phyloP scores from a whole-genome alignment of 2,888 invertebrate genomes.

The Siphlonurus alternatus region DNA sequence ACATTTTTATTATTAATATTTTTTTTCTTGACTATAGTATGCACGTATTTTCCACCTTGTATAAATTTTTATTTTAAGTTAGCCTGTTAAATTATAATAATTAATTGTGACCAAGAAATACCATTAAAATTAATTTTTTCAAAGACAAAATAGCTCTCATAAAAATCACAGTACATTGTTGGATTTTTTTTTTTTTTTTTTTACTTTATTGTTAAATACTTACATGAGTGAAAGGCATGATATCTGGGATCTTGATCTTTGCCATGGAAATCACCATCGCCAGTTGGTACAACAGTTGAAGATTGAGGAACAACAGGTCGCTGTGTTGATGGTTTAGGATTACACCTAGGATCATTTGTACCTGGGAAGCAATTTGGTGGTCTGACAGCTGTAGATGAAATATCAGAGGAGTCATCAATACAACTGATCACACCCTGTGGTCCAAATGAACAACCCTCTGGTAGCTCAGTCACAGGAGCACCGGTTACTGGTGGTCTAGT shows the following conservation, averaged over 20 bases:
- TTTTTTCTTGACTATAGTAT: no score
- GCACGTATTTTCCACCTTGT: no score
- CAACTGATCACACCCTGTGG: not conserved
- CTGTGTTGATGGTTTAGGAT: conserved; percentile 7
- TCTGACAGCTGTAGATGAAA: not conserved
- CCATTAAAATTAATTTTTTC: no score
- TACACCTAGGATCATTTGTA: conserved; percentile 3
- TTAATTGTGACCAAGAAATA: no score
- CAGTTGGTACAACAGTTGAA: conserved; percentile 4
- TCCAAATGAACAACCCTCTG: not conserved
- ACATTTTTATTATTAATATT: no score
- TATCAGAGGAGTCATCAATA: not conserved
- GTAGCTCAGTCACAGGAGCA: conserved; percentile 2
- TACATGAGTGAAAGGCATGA: conserved; percentile 23
- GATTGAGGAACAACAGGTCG: conserved; percentile 7
- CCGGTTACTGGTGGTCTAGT: no score
- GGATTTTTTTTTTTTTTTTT: no score
- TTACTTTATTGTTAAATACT: conserved; percentile 17
- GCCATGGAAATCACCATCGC: conserved; percentile 18
- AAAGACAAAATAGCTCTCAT: no score
- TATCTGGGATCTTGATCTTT: conserved; percentile 20
- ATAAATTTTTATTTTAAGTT: no score
- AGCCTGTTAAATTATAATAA: no score
- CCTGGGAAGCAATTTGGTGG: conserved; percentile 6
- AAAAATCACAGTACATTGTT: no score